These are phyloP conservation scores for Zophobas morio DNA, from an alignment of 1,140 invertebrate genomes.

Conservation along the genomic window DNA sequence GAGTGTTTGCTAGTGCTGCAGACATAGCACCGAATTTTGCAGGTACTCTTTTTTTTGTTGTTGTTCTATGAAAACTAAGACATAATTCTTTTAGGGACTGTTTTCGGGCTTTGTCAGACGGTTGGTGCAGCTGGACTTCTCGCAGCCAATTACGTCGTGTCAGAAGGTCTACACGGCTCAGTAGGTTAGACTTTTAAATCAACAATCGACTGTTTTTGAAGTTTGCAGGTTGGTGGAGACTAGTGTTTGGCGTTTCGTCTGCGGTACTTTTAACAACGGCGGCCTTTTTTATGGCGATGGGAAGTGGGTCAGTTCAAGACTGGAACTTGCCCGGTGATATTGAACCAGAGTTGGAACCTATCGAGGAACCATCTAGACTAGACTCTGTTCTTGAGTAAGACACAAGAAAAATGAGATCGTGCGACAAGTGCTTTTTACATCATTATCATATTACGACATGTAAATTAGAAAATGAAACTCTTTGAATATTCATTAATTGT, in stretches of 20 bases:
- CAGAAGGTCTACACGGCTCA: slow-evolving; percentile 73
- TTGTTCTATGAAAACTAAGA: too few species aligned
- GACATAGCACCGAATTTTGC: slow-evolving; percentile 72
- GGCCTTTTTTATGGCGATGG: slow-evolving; percentile 71
- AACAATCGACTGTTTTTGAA: slow-evolving; percentile 54
- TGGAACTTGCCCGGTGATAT: slow-evolving; percentile 68
- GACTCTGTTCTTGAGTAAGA: slow-evolving; percentile 65
- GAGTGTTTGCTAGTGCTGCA: slow-evolving; percentile 72
- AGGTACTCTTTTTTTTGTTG: too few species aligned
- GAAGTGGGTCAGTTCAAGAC: slow-evolving; percentile 73
- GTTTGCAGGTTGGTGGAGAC: slow-evolving; percentile 74
- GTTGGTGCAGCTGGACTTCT: slow-evolving; percentile 72
- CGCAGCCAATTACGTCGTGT: slow-evolving; percentile 74
- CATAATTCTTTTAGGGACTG: too few species aligned
- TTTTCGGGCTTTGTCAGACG: slow-evolving; percentile 73
- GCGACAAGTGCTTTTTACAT: slow-evolving; percentile 31
- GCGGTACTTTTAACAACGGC: slow-evolving; percentile 71
- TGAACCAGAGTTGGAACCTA: slow-evolving; percentile 58
- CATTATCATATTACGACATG: slow-evolving; percentile 21
- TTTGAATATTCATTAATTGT: slow-evolving; percentile 54
- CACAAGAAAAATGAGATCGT: slow-evolving; percentile 20
- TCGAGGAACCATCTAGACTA: slow-evolving; percentile 64
- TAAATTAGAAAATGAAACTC: slow-evolving; percentile 46
- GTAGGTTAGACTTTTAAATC: slow-evolving; percentile 65
- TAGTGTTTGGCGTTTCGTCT: slow-evolving; percentile 73